Conservation (phyloP, 2,888 invertebrate genomes). For the Archips xylosteana region DNA sequence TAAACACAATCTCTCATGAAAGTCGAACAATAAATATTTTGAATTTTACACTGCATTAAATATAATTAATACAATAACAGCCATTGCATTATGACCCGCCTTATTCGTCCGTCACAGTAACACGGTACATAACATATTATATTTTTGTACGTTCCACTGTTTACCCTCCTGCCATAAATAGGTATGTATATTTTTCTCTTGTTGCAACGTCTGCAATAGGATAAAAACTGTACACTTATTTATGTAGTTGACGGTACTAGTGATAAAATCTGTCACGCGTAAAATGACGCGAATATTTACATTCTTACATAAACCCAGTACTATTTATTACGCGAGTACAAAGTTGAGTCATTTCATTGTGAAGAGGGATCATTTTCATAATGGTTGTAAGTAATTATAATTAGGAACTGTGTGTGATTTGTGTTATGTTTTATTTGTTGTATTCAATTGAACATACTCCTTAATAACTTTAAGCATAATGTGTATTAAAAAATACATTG, state of each 20-base stretch:
- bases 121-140: constrained; percentile 13
- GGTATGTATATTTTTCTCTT: background rate
- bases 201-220: background rate
- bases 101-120: constrained; percentile 20
- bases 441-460: background rate
- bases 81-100: background rate
- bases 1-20: background rate
- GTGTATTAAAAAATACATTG: constrained; percentile 10
- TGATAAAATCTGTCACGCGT: background rate
- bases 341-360: constrained; percentile 10
- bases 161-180: too few species aligned
- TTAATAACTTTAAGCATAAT: constrained; percentile 37
- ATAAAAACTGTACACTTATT: background rate
- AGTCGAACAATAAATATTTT: background rate
- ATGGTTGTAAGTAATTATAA: constrained; percentile 5
- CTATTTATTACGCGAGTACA: constrained; percentile 14
- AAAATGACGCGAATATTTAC: background rate
- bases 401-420: constrained; percentile 18
- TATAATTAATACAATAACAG: background rate
- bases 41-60: background rate
- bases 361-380: constrained; percentile 7
- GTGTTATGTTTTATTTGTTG: constrained; percentile 9
- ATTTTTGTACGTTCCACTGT: constrained; percentile 28
- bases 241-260: background rate
- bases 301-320: background rate